A percentile compares a stretch with the other conserved stretches of the same genome.
phyloP scores from a whole-genome alignment of 2,888 invertebrate species.

The Mimachlamys varia region DNA sequence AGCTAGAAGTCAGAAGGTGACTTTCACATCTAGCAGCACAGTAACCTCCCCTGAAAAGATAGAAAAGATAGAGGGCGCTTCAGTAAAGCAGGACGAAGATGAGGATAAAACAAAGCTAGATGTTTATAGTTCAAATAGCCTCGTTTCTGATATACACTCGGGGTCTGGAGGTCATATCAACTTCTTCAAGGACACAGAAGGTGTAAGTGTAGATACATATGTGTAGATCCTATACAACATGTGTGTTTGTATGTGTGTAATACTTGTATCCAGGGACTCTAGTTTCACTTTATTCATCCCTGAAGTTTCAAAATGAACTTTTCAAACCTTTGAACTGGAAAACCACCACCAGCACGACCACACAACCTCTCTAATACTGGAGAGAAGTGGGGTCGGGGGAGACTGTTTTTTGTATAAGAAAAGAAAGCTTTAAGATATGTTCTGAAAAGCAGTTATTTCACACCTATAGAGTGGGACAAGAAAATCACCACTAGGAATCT shows the following conservation, averaged over 20 bases:
- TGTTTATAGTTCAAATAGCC: slow-evolving; percentile 80
- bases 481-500: too few species aligned
- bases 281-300: too few species aligned
- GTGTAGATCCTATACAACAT: neutral
- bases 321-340: too few species aligned
- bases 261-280: too few species aligned
- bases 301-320: too few species aligned
- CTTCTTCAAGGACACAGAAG: slow-evolving; percentile 92
- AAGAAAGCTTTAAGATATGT: too few species aligned
- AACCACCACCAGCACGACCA: too few species aligned
- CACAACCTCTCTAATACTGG: too few species aligned
- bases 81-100: neutral
- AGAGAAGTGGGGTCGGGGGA: too few species aligned
- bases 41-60: slow-evolving; percentile 32
- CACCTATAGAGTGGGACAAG: too few species aligned
- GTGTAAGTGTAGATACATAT: slow-evolving; percentile 67
- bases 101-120: slow-evolving; percentile 42
- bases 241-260: neutral
- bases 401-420: too few species aligned
- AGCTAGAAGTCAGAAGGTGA: slow-evolving; percentile 78
- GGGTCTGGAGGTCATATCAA: slow-evolving; percentile 86
- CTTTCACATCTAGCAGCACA: neutral
- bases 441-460: too few species aligned
- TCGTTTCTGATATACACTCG: slow-evolving; percentile 51
- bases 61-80: neutral